Conservation (phyloP, 2,797 vertebrate species). For the Xenopus petersii region DNA sequence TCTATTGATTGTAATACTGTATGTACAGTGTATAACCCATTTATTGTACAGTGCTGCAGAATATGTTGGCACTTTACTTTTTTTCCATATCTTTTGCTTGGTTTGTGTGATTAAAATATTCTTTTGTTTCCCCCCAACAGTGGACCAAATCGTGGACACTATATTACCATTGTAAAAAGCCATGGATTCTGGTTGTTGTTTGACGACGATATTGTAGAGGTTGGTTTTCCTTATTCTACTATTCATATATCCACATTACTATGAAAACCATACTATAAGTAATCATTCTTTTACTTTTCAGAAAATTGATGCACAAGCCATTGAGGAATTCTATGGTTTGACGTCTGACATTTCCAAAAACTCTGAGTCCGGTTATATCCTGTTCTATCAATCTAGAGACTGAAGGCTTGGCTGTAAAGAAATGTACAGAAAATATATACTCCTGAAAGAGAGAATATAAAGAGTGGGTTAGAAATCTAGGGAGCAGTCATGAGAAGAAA, state of each 20-base stretch:
- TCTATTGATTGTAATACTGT: too few relatives aligned
- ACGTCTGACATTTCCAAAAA: slow-evolving; percentile 99
- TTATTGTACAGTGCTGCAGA: too few relatives aligned
- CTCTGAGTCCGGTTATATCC: slow-evolving; percentile 98
- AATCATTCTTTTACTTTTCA: slow-evolving; percentile 54
- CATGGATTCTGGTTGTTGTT: slow-evolving; percentile 92
- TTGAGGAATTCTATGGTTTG: slow-evolving; percentile 98
- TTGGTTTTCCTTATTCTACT: slow-evolving; percentile 50
- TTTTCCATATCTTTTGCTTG: too few relatives aligned
- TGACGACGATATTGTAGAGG: slow-evolving; percentile 90
- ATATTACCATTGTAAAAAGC: slow-evolving; percentile 92
- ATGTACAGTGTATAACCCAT: too few relatives aligned
- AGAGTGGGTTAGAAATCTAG: slow-evolving; percentile 38
- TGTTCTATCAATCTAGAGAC: slow-evolving; percentile 99
- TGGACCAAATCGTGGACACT: slow-evolving; percentile 88
- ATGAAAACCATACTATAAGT: not conserved
- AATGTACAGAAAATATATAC: not conserved
- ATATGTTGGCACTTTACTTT: too few relatives aligned
- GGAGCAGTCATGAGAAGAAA: slow-evolving; percentile 49
- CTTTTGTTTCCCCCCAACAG: slow-evolving; percentile 56
- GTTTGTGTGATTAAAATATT: not conserved
- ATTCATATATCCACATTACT: not conserved
- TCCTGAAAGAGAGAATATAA: slow-evolving; percentile 13
- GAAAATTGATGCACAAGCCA: slow-evolving; percentile 98
- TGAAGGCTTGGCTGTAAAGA: slow-evolving; percentile 60